Evolutionary conservation across 1,140 invertebrate species (phyloP).

Genomic region (Rhyzopertha dominica): DNA sequence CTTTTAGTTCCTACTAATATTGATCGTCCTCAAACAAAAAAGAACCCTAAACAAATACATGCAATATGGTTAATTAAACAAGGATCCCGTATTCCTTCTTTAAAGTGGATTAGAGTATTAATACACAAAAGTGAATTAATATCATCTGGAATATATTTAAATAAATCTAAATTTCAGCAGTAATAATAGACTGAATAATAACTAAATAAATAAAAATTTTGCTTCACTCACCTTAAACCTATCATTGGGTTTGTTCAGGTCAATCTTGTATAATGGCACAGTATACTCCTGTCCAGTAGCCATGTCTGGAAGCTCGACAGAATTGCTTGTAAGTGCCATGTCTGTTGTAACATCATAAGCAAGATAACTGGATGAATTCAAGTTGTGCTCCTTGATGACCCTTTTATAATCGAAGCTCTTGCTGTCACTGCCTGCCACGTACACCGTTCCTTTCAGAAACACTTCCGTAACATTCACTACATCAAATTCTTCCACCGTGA

Average conservation of each 20-base stretch:
- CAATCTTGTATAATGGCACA: slow-evolving; percentile 34
- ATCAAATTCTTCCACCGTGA: slow-evolving; percentile 50
- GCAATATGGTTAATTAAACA: too few species aligned
- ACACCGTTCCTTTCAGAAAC: slow-evolving; percentile 41
- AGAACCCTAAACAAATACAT: too few species aligned
- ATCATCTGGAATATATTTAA: too few species aligned
- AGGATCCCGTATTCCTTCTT: too few species aligned
- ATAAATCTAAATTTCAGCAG: too few species aligned
- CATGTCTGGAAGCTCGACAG: slow-evolving; percentile 28
- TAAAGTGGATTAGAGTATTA: too few species aligned
- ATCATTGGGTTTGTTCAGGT: slow-evolving; percentile 44
- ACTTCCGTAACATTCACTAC: slow-evolving; percentile 55
- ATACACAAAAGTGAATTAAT: too few species aligned
- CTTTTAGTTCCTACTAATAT: too few species aligned
- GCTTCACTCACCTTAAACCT: slow-evolving; percentile 48
- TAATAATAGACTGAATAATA: too few species aligned
- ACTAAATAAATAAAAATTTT: too few species aligned
- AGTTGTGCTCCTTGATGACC: slow-evolving; percentile 34
- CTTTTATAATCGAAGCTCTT: slow-evolving; percentile 39
- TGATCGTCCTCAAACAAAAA: too few species aligned
- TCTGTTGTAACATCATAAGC: slow-evolving; percentile 38
- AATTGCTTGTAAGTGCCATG: slow-evolving; percentile 30
- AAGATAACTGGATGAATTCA: too few species aligned
- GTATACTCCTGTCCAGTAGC: slow-evolving; percentile 25
- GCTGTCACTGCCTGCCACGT: slow-evolving; percentile 40